phyloP scores from a whole-genome alignment of 2,797 vertebrate genomes.

The Hydrophis major region DNA sequence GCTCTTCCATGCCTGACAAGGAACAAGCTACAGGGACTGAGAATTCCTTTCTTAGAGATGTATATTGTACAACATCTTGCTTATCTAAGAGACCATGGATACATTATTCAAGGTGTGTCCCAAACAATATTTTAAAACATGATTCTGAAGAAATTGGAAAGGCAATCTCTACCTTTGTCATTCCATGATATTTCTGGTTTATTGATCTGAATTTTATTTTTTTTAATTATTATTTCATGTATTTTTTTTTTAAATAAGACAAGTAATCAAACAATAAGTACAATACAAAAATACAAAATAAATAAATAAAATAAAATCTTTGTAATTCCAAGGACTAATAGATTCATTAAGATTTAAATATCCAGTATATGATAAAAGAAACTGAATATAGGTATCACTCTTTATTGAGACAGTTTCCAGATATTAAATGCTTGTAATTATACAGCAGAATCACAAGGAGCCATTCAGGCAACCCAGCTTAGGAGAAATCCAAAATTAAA shows the following conservation, averaged over 20 bases:
- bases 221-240: not conserved
- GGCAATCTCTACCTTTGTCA: not conserved
- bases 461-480: not conserved
- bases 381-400: not conserved
- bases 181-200: not conserved
- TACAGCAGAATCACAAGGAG: not conserved
- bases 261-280: not conserved
- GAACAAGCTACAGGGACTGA: not conserved
- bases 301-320: not conserved
- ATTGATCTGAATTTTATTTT: not conserved
- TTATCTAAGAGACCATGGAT: not conserved
- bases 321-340: not conserved
- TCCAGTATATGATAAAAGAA: not conserved
- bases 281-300: not conserved
- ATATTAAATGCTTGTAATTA: not conserved
- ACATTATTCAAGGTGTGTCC: not conserved
- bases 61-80: not conserved
- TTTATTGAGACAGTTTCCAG: not conserved
- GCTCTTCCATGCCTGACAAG: not conserved
- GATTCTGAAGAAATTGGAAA: not conserved
- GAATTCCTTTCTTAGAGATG: not conserved
- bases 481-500: not conserved
- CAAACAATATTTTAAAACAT: not conserved
- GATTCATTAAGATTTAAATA: not conserved
- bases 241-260: not conserved